Conservation (phyloP, 2,113 vertebrate genomes). For the Numida meleagris region DNA sequence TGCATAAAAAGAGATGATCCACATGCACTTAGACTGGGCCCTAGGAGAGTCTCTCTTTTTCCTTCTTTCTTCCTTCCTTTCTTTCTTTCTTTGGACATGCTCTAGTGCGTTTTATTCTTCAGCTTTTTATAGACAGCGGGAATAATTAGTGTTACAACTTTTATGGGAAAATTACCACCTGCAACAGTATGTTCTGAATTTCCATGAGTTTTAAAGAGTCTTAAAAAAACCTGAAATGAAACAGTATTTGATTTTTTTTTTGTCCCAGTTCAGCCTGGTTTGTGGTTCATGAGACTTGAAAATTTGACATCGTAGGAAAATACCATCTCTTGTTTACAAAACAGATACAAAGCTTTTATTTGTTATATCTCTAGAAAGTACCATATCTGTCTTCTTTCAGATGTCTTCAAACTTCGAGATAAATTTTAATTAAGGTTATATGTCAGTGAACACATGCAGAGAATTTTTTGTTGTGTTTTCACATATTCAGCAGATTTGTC, state of each 20-base stretch:
- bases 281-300: neutral
- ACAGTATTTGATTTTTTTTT: neutral
- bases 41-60: neutral
- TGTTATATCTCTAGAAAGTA: neutral
- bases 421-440: neutral
- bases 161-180: neutral
- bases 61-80: too few relatives aligned
- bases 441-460: neutral
- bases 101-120: neutral
- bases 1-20: neutral
- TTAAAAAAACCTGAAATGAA: neutral
- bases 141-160: neutral
- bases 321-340: neutral
- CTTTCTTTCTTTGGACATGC: neutral
- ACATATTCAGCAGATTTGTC: neutral
- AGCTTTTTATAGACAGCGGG: neutral
- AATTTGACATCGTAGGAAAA: neutral
- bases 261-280: neutral
- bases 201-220: neutral
- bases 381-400: neutral
- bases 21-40: neutral
- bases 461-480: constrained; percentile 1
- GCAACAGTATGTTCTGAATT: neutral
- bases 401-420: neutral
- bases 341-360: neutral